Evolutionary conservation across 2,113 vertebrate species (phyloP).

Genomic region (Stictonetta naevosa): DNA sequence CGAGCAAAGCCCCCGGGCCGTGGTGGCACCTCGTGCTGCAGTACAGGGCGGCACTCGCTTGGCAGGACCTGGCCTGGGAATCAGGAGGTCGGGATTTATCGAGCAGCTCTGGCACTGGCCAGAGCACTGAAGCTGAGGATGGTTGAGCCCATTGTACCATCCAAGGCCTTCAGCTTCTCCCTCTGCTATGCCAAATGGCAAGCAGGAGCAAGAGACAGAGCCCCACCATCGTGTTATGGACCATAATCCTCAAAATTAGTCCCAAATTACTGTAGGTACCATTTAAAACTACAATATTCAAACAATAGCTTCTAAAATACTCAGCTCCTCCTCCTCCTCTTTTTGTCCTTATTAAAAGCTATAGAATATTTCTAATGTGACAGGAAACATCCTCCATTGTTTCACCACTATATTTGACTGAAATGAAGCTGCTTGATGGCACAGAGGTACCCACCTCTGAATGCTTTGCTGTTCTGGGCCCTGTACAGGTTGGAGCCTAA

Average conservation of each 20-base stretch:
- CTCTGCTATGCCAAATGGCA: neutral
- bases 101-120: neutral
- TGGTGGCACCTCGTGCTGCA: neutral
- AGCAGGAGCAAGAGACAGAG: neutral
- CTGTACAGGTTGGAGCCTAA: neutral
- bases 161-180: neutral
- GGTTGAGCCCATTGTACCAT: neutral
- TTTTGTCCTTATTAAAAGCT: slow-evolving; percentile 22
- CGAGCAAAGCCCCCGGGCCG: neutral
- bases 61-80: neutral
- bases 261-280: neutral
- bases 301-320: slow-evolving; percentile 48
- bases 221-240: neutral
- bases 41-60: accelerated
- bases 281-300: neutral
- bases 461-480: neutral
- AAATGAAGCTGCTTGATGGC: neutral
- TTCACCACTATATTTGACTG: slow-evolving; percentile 19
- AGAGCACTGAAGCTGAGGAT: neutral
- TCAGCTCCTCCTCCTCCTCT: slow-evolving; percentile 4
- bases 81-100: neutral
- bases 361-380: neutral
- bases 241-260: neutral
- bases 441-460: neutral
- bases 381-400: slow-evolving; percentile 38